Percentiles rank a stretch among this genome's conserved stretches.
These are phyloP conservation scores for Zaprionus obscuricornis DNA, from an alignment of 2,888 invertebrate species.

Conservation along the genomic window DNA sequence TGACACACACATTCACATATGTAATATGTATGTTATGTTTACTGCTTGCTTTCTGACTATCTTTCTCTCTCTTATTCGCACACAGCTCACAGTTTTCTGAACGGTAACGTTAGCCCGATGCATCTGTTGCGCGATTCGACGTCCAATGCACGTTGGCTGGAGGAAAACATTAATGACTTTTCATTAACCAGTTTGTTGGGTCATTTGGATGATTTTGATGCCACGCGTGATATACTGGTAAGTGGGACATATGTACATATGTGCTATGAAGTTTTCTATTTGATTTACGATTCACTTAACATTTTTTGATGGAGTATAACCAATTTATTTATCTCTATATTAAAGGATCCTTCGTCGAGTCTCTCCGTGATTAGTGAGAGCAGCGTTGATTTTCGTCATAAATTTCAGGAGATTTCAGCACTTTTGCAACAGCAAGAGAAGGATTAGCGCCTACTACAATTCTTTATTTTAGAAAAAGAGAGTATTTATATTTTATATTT, in stretches of 20 bases:
- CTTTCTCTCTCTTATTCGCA: not conserved
- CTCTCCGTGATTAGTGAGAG: constrained; percentile 93
- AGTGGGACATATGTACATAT: constrained; percentile 4
- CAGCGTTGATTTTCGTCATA: constrained; percentile 95
- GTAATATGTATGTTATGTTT: too few species aligned
- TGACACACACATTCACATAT: too few species aligned
- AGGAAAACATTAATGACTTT: constrained; percentile 90
- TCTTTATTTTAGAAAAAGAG: too few species aligned
- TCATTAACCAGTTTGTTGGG: constrained; percentile 93
- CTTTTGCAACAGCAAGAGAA: constrained; percentile 83
- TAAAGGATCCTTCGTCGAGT: constrained; percentile 91
- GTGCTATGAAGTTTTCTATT: too few species aligned
- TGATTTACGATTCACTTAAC: too few species aligned
- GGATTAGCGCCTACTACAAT: constrained; percentile 79
- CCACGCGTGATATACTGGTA: constrained; percentile 81
- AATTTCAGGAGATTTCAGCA: constrained; percentile 95
- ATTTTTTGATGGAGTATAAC: too few species aligned
- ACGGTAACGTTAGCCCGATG: constrained; percentile 86
- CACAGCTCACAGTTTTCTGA: constrained; percentile 72
- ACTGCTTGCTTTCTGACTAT: too few species aligned
- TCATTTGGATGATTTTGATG: constrained; percentile 87
- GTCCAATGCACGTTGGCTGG: constrained; percentile 82
- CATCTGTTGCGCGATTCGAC: constrained; percentile 86
- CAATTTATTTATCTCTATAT: too few species aligned
- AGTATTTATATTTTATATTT: too few species aligned